Conservation (phyloP, 2,888 invertebrate genomes). For the Dyspetes luteomarginatus region DNA sequence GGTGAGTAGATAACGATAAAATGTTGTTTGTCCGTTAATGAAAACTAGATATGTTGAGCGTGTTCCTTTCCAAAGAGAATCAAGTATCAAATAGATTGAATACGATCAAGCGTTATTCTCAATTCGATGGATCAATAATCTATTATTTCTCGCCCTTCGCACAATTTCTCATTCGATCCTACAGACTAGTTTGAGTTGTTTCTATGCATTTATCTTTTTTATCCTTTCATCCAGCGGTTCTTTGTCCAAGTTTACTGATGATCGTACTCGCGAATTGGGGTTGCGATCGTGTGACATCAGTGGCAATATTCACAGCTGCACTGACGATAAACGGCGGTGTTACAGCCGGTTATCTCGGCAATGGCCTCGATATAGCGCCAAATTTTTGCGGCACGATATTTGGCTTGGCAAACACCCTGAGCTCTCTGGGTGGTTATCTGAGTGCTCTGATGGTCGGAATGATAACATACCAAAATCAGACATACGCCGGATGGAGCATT, state of each 20-base stretch:
- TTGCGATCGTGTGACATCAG: slow-evolving; percentile 88
- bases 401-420: slow-evolving; percentile 94
- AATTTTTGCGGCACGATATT: slow-evolving; percentile 95
- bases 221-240: slow-evolving; percentile 84
- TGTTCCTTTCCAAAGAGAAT: background rate
- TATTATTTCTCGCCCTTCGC: slow-evolving; percentile 9
- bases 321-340: slow-evolving; percentile 94
- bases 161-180: background rate
- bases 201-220: slow-evolving; percentile 1
- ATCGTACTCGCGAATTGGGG: slow-evolving; percentile 89
- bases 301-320: slow-evolving; percentile 91
- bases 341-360: slow-evolving; percentile 93
- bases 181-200: too few relatives aligned
- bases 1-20: slow-evolving; percentile 81
- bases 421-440: slow-evolving; percentile 92
- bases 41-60: background rate
- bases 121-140: slow-evolving; percentile 51
- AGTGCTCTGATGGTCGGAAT: slow-evolving; percentile 92
- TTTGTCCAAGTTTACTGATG: slow-evolving; percentile 90
- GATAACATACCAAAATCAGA: slow-evolving; percentile 89
- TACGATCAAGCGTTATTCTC: slow-evolving; percentile 45
- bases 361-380: slow-evolving; percentile 94
- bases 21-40: background rate
- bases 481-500: slow-evolving; percentile 90
- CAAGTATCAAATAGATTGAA: background rate